phyloP scores from a whole-genome alignment of 2,113 vertebrate species.

The Zapornia atra region DNA sequence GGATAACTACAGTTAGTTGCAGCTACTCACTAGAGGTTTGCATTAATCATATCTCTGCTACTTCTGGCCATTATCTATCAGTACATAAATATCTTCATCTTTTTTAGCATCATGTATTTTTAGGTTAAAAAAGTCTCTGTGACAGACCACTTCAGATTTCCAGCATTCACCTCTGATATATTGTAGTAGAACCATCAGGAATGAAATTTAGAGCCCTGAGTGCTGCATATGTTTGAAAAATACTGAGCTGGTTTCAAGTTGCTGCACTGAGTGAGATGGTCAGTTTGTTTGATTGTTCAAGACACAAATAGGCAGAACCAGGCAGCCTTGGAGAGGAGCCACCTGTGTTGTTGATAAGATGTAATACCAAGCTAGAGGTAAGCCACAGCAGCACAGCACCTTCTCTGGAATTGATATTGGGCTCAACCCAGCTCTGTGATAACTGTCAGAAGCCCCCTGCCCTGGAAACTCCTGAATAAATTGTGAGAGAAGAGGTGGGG shows the following conservation, averaged over 20 bases:
- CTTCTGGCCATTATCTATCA: constrained; percentile 1
- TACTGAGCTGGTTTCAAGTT: neutral
- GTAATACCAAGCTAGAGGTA: neutral
- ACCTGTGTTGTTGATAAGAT: neutral
- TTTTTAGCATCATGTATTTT: neutral
- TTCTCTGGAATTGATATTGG: neutral
- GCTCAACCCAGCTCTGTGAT: neutral
- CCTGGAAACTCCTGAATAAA: neutral
- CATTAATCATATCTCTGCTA: neutral
- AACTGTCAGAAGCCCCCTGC: neutral
- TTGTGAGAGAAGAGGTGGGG: neutral
- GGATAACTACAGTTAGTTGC: neutral
- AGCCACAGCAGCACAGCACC: neutral
- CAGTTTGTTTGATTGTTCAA: neutral
- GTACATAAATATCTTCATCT: neutral
- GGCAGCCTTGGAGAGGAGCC: neutral
- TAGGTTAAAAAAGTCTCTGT: neutral
- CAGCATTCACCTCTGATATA: neutral
- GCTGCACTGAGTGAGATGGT: neutral
- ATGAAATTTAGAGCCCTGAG: neutral
- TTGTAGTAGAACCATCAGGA: neutral
- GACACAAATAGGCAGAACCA: neutral
- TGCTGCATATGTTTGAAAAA: neutral
- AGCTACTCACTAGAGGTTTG: neutral
- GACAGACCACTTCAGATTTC: neutral